Conservation (phyloP, 2,888 invertebrate genomes). For the Lissocephala sabroskyi region DNA sequence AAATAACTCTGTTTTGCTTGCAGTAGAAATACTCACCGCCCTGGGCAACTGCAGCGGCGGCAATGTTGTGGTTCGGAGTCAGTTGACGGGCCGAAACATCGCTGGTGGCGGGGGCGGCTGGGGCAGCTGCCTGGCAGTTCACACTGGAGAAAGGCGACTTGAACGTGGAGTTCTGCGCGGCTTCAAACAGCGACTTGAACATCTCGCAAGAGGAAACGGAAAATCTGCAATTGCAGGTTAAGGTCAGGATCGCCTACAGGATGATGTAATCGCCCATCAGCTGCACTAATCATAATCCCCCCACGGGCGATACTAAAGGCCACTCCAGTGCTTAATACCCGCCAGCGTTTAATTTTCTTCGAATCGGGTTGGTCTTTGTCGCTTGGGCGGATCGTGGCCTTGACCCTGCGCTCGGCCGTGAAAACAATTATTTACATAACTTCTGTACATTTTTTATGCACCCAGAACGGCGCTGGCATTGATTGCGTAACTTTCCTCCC, state of each 20-base stretch:
- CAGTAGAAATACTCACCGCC: slow-evolving; percentile 54
- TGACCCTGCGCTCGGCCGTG: slow-evolving; percentile 22
- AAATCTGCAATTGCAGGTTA: slow-evolving; percentile 10
- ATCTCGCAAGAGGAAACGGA: no score
- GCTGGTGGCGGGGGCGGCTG: slow-evolving; percentile 18
- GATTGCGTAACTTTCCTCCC: slow-evolving; percentile 38
- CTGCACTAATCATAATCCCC: no score
- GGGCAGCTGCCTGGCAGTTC: slow-evolving; percentile 74
- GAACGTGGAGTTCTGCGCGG: slow-evolving; percentile 78
- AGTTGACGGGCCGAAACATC: slow-evolving; percentile 41
- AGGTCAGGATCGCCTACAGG: slow-evolving; percentile 34
- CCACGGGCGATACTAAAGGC: no score
- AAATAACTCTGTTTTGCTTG: neutral
- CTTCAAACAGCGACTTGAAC: slow-evolving; percentile 77
- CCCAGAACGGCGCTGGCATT: neutral
- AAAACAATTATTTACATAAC: slow-evolving; percentile 45
- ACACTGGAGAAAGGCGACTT: slow-evolving; percentile 76
- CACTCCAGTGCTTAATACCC: no score
- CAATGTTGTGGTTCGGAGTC: slow-evolving; percentile 63
- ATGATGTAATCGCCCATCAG: slow-evolving; percentile 59
- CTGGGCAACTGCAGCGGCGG: slow-evolving; percentile 62
- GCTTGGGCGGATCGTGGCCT: slow-evolving; percentile 5
- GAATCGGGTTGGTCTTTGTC: neutral
- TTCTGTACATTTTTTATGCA: slow-evolving; percentile 30
- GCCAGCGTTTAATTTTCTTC: no score